phyloP scores from a whole-genome alignment of 2,113 vertebrate species.

The Fukomys damarensis region DNA sequence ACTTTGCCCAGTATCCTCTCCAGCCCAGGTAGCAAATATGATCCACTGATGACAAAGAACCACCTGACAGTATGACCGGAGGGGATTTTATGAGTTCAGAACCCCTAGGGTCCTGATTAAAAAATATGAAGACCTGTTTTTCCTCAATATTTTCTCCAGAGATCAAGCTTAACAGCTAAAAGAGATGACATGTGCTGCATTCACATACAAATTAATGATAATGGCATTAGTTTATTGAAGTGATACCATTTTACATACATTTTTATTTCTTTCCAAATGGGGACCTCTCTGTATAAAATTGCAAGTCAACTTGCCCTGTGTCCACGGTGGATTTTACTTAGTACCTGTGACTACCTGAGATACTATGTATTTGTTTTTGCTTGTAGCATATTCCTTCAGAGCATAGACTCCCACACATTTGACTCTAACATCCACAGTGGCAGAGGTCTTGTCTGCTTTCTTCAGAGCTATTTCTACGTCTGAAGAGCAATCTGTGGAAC shows the following conservation, averaged over 20 bases:
- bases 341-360: not conserved
- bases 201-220: not conserved
- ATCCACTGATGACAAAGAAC: not conserved
- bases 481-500: not conserved
- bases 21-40: not conserved
- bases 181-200: not conserved
- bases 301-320: not conserved
- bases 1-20: not conserved
- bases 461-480: not conserved
- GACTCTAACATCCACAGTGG: not conserved
- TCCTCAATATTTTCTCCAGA: not conserved
- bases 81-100: not conserved
- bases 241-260: not conserved
- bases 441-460: not conserved
- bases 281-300: not conserved
- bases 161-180: not conserved
- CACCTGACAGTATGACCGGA: not conserved
- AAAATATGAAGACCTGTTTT: not conserved
- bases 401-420: not conserved
- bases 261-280: not conserved
- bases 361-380: not conserved
- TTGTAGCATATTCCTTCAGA: not conserved
- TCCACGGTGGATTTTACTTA: not conserved
- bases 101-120: slow-evolving; percentile 8
- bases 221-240: not conserved